Evolutionary conservation across 2,113 vertebrate genomes (phyloP), one percentile per base, ranked within the genome.

Genomic region (Garra rufa): DNA sequence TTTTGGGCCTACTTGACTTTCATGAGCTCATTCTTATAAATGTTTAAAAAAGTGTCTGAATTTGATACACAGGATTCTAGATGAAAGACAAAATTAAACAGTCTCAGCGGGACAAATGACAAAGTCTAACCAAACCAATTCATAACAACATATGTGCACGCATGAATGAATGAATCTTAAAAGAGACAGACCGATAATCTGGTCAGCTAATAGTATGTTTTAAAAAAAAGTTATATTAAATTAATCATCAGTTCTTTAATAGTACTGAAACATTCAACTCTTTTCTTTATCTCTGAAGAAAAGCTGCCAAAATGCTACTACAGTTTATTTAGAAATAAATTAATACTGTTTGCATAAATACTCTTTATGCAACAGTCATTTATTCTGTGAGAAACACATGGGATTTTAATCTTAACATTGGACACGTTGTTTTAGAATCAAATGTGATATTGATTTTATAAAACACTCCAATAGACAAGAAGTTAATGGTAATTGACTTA

Each of bases 1-100:
- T 75, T 89, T 83, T 73, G 57, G 15, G 73, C 76, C 71, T 83
- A 43, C 65, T 90, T 80, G 46, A 88, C 85, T 83, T 87, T 87
- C 75, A 86, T 88, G 77, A 87, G 83, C 57, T 24, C 4, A 70
- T 73, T 34, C 84, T 87, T 85, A 88, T 88, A 83, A 87, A 89
- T 87, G 83, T 90, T 89, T 87, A 76, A 88, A 79, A 26, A 71
- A 30, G 61, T 75, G 48, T 55, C 63, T 81, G 77, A 28, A 81
- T 65, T 52, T 57, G 67, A 83, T 61, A 83, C 67, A 59, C n/a
- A 71, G 46, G 76, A 67, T 43, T 77, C 30, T 8, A 50, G 74
- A 69, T 75, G 52, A 76, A 48, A 83, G 82, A 78, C 50, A 44
- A 76, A 52, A 83, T 52, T 17, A 74, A 78, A 84, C 67, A 34